Conservation (phyloP, 1,140 invertebrate genomes). For the Trichonephila clavipes region DNA sequence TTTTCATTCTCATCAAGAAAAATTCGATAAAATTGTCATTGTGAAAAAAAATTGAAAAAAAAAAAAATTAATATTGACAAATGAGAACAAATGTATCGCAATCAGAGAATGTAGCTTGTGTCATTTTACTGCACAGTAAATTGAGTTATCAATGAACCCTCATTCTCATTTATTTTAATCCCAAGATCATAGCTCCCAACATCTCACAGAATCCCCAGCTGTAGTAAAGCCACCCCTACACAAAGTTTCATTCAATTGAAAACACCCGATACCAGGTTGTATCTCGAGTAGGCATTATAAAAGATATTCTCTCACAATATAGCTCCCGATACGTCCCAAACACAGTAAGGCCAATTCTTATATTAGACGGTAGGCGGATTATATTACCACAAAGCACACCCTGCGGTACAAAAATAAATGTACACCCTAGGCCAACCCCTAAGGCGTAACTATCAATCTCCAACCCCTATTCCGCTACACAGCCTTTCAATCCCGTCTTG, state of each 20-base stretch:
- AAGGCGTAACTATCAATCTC: constrained; percentile 60
- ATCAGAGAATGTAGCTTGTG: too few relatives aligned
- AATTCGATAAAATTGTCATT: too few relatives aligned
- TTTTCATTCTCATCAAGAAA: too few relatives aligned
- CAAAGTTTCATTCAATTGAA: not conserved
- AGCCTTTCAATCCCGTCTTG: constrained; percentile 62
- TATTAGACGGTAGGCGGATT: constrained; percentile 23
- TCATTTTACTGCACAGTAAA: too few relatives aligned
- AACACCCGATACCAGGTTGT: not conserved
- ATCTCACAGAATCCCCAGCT: not conserved
- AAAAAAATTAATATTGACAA: too few relatives aligned
- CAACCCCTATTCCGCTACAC: not conserved
- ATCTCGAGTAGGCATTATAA: not conserved
- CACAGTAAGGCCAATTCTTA: not conserved
- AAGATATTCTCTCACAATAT: not conserved
- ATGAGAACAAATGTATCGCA: too few relatives aligned
- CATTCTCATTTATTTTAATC: too few relatives aligned
- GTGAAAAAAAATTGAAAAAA: too few relatives aligned
- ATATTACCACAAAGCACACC: constrained; percentile 52
- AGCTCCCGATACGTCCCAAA: not conserved
- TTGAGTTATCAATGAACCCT: too few relatives aligned
- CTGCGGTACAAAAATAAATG: constrained; percentile 62
- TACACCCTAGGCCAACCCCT: not conserved
- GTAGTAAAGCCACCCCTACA: not conserved
- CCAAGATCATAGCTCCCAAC: too few relatives aligned